Evolutionary conservation across 2,888 invertebrate genomes (phyloP).

Genomic region (Meganola albula): DNA sequence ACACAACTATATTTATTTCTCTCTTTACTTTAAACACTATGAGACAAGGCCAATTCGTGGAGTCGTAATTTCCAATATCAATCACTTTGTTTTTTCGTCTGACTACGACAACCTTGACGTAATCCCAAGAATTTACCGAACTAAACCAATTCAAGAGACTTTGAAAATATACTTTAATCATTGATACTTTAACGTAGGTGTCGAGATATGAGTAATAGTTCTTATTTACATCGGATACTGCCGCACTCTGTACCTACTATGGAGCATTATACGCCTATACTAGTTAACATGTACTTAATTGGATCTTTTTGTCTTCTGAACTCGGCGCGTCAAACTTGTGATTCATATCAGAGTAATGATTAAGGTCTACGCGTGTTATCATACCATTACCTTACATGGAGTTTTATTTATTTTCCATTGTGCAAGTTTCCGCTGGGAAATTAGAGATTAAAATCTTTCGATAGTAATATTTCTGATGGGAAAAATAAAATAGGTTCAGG

Average conservation of each 20-base stretch:
- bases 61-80: no score
- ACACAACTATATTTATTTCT: no score
- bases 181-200: conserved; percentile 24
- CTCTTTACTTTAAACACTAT: no score
- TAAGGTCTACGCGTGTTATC: conserved; percentile 31
- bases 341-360: conserved; percentile 29
- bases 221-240: conserved; percentile 23
- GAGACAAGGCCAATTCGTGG: no score
- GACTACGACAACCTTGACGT: conserved; percentile 20
- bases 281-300: conserved; percentile 32
- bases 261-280: conserved; percentile 22
- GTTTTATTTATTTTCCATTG: conserved; percentile 23
- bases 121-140: conserved; percentile 15
- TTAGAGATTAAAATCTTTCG: conserved; percentile 11
- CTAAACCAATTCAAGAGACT: conserved; percentile 18
- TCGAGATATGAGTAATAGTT: conserved; percentile 28
- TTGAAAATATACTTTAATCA: conserved; percentile 24
- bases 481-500: no score
- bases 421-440: conserved; percentile 15
- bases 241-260: conserved; percentile 17
- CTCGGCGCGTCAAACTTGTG: conserved; percentile 31
- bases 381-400: conserved; percentile 23
- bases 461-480: no score
- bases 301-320: conserved; percentile 37
- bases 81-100: no score